Percentiles rank a stretch among this genome's conserved stretches.
phyloP scores from a whole-genome alignment of 2,888 invertebrate genomes.

The Galerucella pusilla region DNA sequence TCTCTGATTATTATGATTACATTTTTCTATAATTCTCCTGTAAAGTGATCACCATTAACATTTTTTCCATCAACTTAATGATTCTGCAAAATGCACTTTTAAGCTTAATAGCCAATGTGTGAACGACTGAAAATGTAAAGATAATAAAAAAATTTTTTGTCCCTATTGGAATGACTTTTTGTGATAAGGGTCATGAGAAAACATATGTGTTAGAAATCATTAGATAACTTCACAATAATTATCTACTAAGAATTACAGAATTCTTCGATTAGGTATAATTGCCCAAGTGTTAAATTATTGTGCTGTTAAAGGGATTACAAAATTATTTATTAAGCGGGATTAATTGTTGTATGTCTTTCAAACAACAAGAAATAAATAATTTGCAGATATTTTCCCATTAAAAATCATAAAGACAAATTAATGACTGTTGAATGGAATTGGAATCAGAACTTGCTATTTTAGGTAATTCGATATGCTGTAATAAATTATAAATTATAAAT shows the following conservation, averaged over 20 bases:
- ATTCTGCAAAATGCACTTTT: constrained; percentile 35
- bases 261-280: background rate
- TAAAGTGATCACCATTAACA: constrained; percentile 35
- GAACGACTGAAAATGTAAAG: constrained; percentile 23
- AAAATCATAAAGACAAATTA: too few relatives aligned
- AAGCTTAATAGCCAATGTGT: constrained; percentile 26
- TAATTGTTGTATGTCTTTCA: too few relatives aligned
- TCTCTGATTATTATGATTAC: constrained; percentile 32
- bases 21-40: constrained; percentile 36
- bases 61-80: constrained; percentile 30
- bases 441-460: too few relatives aligned
- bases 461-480: too few relatives aligned
- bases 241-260: background rate
- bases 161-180: constrained; percentile 17
- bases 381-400: too few relatives aligned
- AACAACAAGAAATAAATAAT: too few relatives aligned
- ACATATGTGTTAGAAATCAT: constrained; percentile 20
- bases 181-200: constrained; percentile 27
- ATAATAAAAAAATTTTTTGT: constrained; percentile 21
- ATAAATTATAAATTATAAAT: too few relatives aligned
- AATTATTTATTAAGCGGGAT: too few relatives aligned
- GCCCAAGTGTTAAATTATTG: background rate
- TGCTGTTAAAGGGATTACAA: background rate
- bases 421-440: too few relatives aligned
- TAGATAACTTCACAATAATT: constrained; percentile 16